Base-by-base conservation (phyloP, 2,888 invertebrate genomes). In the Nyleta sp. region DNA sequence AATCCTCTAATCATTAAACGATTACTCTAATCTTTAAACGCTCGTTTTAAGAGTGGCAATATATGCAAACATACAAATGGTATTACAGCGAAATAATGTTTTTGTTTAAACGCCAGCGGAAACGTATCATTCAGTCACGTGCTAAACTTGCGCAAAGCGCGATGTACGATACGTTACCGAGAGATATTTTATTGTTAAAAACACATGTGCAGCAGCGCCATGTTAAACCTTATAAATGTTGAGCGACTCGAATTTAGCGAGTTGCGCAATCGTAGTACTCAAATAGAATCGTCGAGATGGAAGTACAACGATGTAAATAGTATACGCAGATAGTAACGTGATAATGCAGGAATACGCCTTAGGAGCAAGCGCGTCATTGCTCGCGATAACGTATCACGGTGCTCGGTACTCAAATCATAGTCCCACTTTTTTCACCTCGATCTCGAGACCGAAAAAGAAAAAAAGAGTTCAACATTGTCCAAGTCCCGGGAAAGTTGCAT, bases 261-360 rank as follows among this genome's bases (percentile, higher is more conserved):
- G 50, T 73, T 73, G 59, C 50, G 65, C 42, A 73, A 73, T 57
- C 55, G 44, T 24, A 13, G 42, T 38, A 33, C 64, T 73, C 57
- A 73, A 73, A 73, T 73, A 65, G 73, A 73, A 57, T 33, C 31
- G 59, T 11, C 50, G 50, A 57, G 59, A 57, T 65, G 57, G 48
- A 65, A 73, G 65, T 73, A 73, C 60, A 60, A 53, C 46, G 74
- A 67, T 74, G 67, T 60, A 67, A 74, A 74, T 60, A 67, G 44
- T 46, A 40, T 67, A 59, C 67, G 44, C n/a, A 60, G 67, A 67
- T 67, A 67, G 46, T 38, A 33, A 20, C 42, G 33, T 74, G 73
- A 74, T 74, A 74, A 65, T 64, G 59, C 59, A 46, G 48, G 64
- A 72, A 59, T 57, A 65, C 64, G 57, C 64, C 42, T 40, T 48